Evolutionary conservation across 2,113 vertebrate genomes (phyloP), one percentile per base, ranked within the genome.

Genomic region (Arvicanthis niloticus): DNA sequence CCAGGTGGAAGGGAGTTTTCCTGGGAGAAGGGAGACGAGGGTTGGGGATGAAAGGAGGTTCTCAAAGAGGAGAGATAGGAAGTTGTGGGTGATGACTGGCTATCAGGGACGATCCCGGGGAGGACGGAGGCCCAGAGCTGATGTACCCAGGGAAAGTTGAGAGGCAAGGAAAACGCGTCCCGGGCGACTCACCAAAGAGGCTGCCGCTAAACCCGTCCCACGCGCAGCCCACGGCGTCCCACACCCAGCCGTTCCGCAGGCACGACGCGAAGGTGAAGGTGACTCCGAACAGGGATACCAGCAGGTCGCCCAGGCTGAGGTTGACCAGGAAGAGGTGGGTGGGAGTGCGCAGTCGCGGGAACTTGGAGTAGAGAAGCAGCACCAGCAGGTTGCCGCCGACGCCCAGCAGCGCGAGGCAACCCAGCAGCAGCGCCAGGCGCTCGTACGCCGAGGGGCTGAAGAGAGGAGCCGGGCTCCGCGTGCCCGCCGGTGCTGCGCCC

Each of bases 171-270:
- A 24, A 7, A 58, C 0, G 76, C 8, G 19, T 29, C 34, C 85
- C 12, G 31, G 0, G 75, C 84, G 2, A 98, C 99, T 99, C 97
- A 99, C 99, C 99, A 45, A 99, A 99, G 73, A 99, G 98, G 97
- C 98, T 99, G 99, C 99, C 99, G 99, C 99, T 99, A 98, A 99
- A 99, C 92, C 99, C 99, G 97, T 99, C 99, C 99, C 99, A 99
- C 77, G 98, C 95, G 98, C 99, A 99, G 73, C 99, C 99, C 60
- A 98, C 97, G 37, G 98, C 92, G 97, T 99, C 99, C 99, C 99
- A 99, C 7, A 98, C 98, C 99, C 99, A 99, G 89, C 98, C 98
- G 94, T 98, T 98, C 97, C 98, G 98, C 86, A 99, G 97, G 98
- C 99, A 99, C 96, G 99, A 99, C 88, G 98, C 98, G 91, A 99